A percentile compares a stretch with the other conserved stretches of the same genome.
phyloP scores from a whole-genome alignment of 2,797 vertebrate genomes.

The Hybognathus amarus region DNA sequence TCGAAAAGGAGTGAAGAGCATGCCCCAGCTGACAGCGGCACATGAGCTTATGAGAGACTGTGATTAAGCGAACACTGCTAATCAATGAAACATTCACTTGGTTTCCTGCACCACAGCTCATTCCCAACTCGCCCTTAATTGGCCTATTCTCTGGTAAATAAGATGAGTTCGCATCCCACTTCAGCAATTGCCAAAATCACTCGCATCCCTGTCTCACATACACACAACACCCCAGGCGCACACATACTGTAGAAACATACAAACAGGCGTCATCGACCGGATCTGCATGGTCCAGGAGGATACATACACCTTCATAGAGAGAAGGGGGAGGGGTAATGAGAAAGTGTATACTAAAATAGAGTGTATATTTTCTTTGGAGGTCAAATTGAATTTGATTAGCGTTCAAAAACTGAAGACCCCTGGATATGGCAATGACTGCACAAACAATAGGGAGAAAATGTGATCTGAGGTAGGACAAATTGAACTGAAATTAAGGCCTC shows the following conservation, averaged over 20 bases:
- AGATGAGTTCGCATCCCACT: constrained; percentile 79
- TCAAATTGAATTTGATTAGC: constrained; percentile 57
- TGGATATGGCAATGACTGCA: constrained; percentile 50
- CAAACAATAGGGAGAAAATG: constrained; percentile 57
- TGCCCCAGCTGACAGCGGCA: constrained; percentile 64
- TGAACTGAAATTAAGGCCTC: constrained; percentile 56
- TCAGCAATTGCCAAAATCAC: constrained; percentile 66
- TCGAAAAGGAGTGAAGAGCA: constrained; percentile 55
- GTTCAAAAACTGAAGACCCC: constrained; percentile 40
- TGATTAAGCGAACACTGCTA: constrained; percentile 83
- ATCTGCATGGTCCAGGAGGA: constrained; percentile 17
- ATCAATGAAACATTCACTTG: constrained; percentile 85
- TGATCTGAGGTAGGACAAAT: constrained; percentile 48
- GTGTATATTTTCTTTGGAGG: constrained; percentile 39
- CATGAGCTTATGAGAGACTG: constrained; percentile 63
- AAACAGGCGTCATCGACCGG: constrained; percentile 32
- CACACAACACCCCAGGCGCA: constrained; percentile 21
- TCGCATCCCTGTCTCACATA: constrained; percentile 24
- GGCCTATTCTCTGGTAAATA: constrained; percentile 81
- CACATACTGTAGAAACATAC: constrained; percentile 44
- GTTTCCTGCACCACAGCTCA: constrained; percentile 82
- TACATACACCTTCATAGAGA: constrained; percentile 15
- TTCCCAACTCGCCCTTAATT: constrained; percentile 75
- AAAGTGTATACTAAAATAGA: background rate
- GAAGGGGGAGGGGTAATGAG: constrained; percentile 19